Evolutionary conservation across 2,113 vertebrate species (phyloP), one percentile per base, ranked within the genome.

Genomic region (Phalacrocorax carbo): DNA sequence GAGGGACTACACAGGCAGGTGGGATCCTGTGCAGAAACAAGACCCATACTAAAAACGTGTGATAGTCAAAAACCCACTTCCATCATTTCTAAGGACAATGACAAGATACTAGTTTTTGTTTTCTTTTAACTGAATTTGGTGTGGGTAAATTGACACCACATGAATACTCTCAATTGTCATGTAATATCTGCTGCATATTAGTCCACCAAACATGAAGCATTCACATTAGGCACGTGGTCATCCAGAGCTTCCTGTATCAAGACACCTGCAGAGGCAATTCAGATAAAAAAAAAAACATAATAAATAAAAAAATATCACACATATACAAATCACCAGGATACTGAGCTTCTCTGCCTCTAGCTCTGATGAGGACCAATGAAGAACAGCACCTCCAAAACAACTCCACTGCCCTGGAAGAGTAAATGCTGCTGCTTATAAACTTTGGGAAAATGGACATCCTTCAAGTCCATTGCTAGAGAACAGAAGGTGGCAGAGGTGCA

Each of bases 311-410:
- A 34, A 27, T 4, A 6, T 8, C 27, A 20, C 8, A 49, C 1
- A 2, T 4, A 8, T 0, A 40, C 9, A 57, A 14, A 18, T 52
- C 69, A 13, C 13, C 30, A 49, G 27, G 25, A 40, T 4, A 46
- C 23, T 17, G 44, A 76, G 30, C 29, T 68, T n/a, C 46, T 77
- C 75, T 66, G 51, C 38, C 84, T 73, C 40, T 19, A 76, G 62
- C 36, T 88, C 62, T 1, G 3, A 55, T 21, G 48, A 84, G 44
- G 12, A 25, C 10, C 17, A n/a, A 0, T 2, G n/a, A 68, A 58
- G 49, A 32, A 61, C 13, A 38, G 36, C 52, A 62, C 32, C 52
- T 81, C 34, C n/a, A 62, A n/a, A n/a, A 29, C 55, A 57, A 48
- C 60, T 55, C 55, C 86, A 8, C 55, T 57, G 19, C 23, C 36